Base-by-base conservation (phyloP, 2,888 invertebrate genomes). In the Athalia cordata region DNA sequence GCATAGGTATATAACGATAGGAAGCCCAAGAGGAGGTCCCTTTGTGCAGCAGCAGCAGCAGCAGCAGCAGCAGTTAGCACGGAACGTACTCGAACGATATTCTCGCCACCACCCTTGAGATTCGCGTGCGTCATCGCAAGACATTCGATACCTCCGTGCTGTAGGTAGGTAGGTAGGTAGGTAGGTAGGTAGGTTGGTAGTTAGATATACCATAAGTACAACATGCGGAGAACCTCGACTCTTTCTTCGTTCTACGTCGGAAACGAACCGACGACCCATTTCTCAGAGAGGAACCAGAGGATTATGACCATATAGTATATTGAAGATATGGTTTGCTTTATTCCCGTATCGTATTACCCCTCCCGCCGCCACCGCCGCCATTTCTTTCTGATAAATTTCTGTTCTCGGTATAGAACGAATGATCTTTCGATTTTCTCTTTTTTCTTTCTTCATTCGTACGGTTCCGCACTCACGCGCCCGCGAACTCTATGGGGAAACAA, bases 401-500 rank as follows among this genome's bases (percentile, higher is more conserved):
- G 49, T 66, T 66, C 49, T 66, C 55, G 55, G 9, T n/a, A 55
- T n/a, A 3, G 3, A 4, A 11, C 8, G 7, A 11, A 52, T 11
- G 52, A 52, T 52, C 11, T 11, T 55, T 11, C 7, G 55, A 11
- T 9, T 55, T 55, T 55, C n/a, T 55, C 55, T 55, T 9, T 55
- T n/a, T 55, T n/a, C 4, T 55, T 55, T 55, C 55, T 55, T 29
- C 29, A 2, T 29, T 2, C 29, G 29, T 29, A 29, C 29, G 29
- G 29, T 29, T 29, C 29, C 29, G 29, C 29, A 29, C 29, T 29
- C 29, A 29, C 29, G 29, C 55, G n/a, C n/a, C 5, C 11, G 7
- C n/a, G 55, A 7, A 5, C 9, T 52, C 43, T 70, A 52, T 57
- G 5, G 85, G 86, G 88, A 89, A 87, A 89, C 89, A 90, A 90